A percentile compares a stretch with the other conserved stretches of the same genome.
Evolutionary conservation across 1,140 invertebrate species (phyloP).

Genomic region (Hydropsyche tenuis): DNA sequence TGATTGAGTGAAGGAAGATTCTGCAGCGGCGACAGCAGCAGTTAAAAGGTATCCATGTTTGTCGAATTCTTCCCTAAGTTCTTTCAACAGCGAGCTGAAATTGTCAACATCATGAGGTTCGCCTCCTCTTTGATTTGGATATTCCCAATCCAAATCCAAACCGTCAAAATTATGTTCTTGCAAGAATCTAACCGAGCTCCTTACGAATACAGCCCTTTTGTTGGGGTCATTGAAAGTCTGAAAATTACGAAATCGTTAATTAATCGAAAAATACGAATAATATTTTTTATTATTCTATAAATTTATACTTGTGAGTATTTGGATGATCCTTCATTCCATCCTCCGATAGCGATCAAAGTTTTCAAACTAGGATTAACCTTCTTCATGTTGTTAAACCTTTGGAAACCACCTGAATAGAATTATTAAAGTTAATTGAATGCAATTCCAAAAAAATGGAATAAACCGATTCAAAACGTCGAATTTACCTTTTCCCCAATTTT

Average conservation of each 20-base stretch:
- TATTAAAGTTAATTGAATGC: background rate
- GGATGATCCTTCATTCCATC: constrained; percentile 78
- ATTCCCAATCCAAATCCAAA: constrained; percentile 90
- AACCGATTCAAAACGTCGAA: background rate
- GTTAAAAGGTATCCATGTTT: constrained; percentile 53
- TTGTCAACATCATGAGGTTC: constrained; percentile 55
- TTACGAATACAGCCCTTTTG: constrained; percentile 73
- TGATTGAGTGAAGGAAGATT: background rate
- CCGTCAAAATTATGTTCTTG: constrained; percentile 84
- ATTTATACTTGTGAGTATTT: constrained; percentile 67
- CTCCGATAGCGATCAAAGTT: constrained; percentile 75
- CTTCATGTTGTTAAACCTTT: constrained; percentile 40
- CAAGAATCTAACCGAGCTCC: constrained; percentile 76
- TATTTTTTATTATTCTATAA: background rate
- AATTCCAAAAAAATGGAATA: background rate
- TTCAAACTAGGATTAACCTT: constrained; percentile 66
- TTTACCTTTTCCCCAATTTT: constrained; percentile 57
- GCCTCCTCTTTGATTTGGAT: constrained; percentile 63
- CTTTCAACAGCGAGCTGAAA: constrained; percentile 63
- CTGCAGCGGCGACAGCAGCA: constrained; percentile 14
- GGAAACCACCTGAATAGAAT: constrained; percentile 32
- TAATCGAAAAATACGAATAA: background rate
- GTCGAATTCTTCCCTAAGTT: constrained; percentile 65
- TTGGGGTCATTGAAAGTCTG: constrained; percentile 73
- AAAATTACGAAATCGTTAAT: constrained; percentile 54